Conservation (phyloP, 2,888 invertebrate genomes). For the Apoderus coryli region DNA sequence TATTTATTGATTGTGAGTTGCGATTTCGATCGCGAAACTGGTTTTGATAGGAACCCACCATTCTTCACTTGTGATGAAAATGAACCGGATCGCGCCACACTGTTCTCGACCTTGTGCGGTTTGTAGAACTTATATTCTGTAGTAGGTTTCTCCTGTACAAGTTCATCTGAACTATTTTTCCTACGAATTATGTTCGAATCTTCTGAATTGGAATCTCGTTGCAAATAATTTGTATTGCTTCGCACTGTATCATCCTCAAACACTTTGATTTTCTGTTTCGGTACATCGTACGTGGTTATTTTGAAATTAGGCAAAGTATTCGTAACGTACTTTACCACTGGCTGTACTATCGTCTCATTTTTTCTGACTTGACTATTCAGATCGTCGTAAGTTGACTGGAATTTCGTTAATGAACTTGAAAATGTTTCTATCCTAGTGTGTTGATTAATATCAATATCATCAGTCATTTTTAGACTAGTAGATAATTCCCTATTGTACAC, state of each 20-base stretch:
- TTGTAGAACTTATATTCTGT: constrained; percentile 25
- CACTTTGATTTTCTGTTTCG: constrained; percentile 31
- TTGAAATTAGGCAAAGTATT: constrained; percentile 31
- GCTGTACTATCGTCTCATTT: constrained; percentile 5
- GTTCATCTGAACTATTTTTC: constrained; percentile 16
- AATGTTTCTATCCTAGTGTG: constrained; percentile 17
- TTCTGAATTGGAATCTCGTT: constrained; percentile 11
- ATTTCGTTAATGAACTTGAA: constrained; percentile 18
- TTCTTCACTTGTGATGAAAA: constrained; percentile 27
- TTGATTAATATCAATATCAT: constrained; percentile 14
- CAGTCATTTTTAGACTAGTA: constrained; percentile 30
- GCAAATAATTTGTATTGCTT: constrained; percentile 25
- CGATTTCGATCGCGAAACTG: constrained; percentile 34
- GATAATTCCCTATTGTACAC: constrained; percentile 33
- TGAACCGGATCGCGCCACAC: constrained; percentile 27
- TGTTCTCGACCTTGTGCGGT: constrained; percentile 15
- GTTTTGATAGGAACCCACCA: constrained; percentile 25
- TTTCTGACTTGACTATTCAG: constrained; percentile 11
- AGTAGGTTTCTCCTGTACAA: constrained; percentile 12
- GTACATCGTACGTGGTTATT: constrained; percentile 32
- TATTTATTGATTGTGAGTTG: constrained; percentile 31
- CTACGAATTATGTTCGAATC: constrained; percentile 25
- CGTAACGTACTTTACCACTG: constrained; percentile 10
- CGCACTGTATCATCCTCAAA: constrained; percentile 33
- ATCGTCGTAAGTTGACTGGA: constrained; percentile 20